A percentile compares a stretch with the other conserved stretches of the same genome.
phyloP scores from a whole-genome alignment of 2,113 vertebrate species.

The Protobothrops mucrosquamatus region DNA sequence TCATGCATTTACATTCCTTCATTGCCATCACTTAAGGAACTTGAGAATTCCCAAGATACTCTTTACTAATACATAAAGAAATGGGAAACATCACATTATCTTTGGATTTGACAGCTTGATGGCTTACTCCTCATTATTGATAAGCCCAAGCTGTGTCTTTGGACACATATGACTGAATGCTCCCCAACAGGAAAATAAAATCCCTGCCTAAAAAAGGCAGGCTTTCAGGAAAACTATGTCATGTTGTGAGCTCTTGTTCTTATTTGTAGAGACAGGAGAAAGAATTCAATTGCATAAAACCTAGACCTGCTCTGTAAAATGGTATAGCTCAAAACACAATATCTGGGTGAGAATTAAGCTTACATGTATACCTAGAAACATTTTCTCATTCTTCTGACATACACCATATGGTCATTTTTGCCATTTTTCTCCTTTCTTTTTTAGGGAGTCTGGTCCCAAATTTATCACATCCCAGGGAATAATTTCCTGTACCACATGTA shows the following conservation, averaged over 20 bases:
- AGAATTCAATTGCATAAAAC: background rate
- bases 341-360: background rate
- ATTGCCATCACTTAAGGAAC: background rate
- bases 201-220: background rate
- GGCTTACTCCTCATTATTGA: background rate
- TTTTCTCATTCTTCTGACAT: background rate
- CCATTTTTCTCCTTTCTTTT: background rate
- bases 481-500: background rate
- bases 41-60: background rate
- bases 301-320: background rate
- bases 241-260: background rate
- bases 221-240: background rate
- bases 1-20: conserved; percentile 1
- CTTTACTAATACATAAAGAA: conserved; percentile 1
- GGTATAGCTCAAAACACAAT: background rate
- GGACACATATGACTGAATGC: background rate
- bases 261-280: background rate
- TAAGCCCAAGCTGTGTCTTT: background rate
- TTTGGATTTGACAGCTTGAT: no score
- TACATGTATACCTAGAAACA: conserved; percentile 1
- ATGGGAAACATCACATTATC: background rate
- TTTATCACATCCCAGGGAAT: background rate
- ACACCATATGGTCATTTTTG: background rate
- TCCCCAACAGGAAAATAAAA: background rate
- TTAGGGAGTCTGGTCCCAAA: no score